Evolutionary conservation across 2,888 invertebrate genomes (phyloP), one percentile per base, ranked within the genome.

Genomic region (Polyommatus icarus): DNA sequence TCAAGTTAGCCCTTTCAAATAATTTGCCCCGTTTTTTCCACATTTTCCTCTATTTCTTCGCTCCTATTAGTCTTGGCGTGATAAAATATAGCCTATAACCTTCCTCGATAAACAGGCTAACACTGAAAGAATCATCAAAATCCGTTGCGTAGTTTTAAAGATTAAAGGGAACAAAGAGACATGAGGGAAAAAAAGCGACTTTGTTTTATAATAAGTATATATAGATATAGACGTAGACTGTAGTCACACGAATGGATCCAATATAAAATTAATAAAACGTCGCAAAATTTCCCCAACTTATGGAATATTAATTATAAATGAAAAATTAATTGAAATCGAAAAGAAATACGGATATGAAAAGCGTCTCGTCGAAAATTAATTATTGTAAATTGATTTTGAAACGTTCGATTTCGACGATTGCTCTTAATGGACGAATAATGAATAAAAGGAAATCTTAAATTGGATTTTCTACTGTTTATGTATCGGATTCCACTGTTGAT

Each of bases 331-430:
- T 67, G 67, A 67, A 67, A 67, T 32, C 29, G 29, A 29, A 67
- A 67, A 67, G 67, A 32, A 67, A 67, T 67, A 32, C 67, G 67
- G 29, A 67, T 67, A 67, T 67, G 18, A 32, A 67, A 67, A 67
- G 29, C 67, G 67, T 67, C 24, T 15, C 67, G 67, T 15, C 67
- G 67, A 67, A 67, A 46, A 67, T 67, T 32, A 29, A 67, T 67
- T 67, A 67, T 67, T 32, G 67, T 67, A 67, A 67, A 67, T 67
- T 67, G 29, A 67, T 67, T 67, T 67, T 29, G 67, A 32, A 67
- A 67, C 67, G 61, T 24, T 61, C 24, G 67, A 67, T 67, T 67
- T 67, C 67, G 67, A 67, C 10, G 29, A 67, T 61, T 24, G 61
- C 67, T 61, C 61, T 67, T 67, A 1, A 67, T 67, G 32, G 18